Evolutionary conservation across 2,797 vertebrate species (phyloP), one percentile per base, ranked within the genome.

Genomic region (Lagodon rhomboides): DNA sequence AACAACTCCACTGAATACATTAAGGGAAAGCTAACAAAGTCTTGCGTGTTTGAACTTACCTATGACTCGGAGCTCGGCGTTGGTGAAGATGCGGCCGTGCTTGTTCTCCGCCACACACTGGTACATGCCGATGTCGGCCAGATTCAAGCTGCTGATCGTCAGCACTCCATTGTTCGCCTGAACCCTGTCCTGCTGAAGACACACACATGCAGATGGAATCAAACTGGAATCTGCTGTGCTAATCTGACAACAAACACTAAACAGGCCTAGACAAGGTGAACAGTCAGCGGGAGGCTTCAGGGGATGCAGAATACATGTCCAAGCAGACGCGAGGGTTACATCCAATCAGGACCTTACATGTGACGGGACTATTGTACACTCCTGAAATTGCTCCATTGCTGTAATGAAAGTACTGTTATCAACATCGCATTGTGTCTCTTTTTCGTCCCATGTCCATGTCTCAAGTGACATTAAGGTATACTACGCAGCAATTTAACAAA

Each of bases 41-140:
- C 3, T 22, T 55, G 46, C 27, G n/a, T 49, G 44, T 53, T 68
- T 60, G 72, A 25, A 68, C 93, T 91, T 92, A 99, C 98, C 98
- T 7, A 97, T 93, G 69, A 99, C 97, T 47, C 93, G 91, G 9
- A 99, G 96, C 84, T 99, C 97, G 0, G 97, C 96, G 0, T 96
- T 99, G 95, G 97, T 90, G 72, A 96, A 96, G 72, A 98, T 94
- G 68, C 93, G 84, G 0, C 98, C 98, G 0, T 99, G 96, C 47
- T 96, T 96, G 92, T 99, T 99, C 90, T 98, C 97, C 0, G 98
- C 97, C 62, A 98, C 94, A 8, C 98, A 99, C 89, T 99, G 98
- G 86, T 99, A 99, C 97, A 99, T 98, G 66, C 97, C 98, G 0
- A 97, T 96, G 8, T 99, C 98, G 0, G 95, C 93, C 73, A 97